Conservation (phyloP, 2,888 invertebrate genomes). For the Actias luna region DNA sequence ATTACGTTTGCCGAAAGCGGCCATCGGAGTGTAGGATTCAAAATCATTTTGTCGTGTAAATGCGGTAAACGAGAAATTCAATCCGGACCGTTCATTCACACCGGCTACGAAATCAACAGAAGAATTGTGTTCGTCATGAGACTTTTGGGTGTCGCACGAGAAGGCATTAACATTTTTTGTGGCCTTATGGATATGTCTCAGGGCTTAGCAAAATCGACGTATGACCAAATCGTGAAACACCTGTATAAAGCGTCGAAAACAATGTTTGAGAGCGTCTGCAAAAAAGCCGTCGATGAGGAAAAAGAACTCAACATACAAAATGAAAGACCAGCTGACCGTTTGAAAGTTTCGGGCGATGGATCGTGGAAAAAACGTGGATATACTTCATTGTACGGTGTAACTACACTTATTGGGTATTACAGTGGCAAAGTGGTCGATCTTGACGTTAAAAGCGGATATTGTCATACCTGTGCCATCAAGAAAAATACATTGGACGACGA, state of each 20-base stretch:
- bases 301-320: background rate
- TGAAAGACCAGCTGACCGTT: background rate
- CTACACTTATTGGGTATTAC: too few species aligned
- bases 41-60: constrained; percentile 23
- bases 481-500: too few species aligned
- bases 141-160: constrained; percentile 34
- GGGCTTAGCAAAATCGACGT: constrained; percentile 22
- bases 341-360: too few species aligned
- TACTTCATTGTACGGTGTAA: too few species aligned
- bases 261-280: constrained; percentile 13
- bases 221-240: constrained; percentile 1
- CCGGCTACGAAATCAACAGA: constrained; percentile 36
- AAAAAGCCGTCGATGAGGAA: constrained; percentile 14
- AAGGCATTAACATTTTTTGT: constrained; percentile 38
- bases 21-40: constrained; percentile 29
- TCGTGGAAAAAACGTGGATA: too few species aligned
- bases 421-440: too few species aligned
- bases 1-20: constrained; percentile 27
- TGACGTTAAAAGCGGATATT: too few species aligned
- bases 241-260: constrained; percentile 14
- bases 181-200: constrained; percentile 9
- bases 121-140: constrained; percentile 36
- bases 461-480: too few species aligned
- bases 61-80: constrained; percentile 23
- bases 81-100: constrained; percentile 23